Percentiles rank a stretch among this genome's conserved stretches.
Conservation (phyloP, 2,113 vertebrate species). For the Centropristis striata region DNA sequence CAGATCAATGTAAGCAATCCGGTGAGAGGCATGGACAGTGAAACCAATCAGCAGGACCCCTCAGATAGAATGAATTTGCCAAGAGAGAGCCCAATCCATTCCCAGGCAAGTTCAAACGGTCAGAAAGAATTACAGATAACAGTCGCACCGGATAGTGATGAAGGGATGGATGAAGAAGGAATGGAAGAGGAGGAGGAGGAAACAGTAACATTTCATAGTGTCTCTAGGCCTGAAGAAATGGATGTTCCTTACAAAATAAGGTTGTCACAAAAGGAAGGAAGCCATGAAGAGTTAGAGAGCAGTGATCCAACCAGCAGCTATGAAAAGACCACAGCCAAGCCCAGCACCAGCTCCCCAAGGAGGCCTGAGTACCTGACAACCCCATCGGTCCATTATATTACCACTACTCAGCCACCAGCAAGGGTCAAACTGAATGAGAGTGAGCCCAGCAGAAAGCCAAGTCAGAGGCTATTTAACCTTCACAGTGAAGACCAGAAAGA, state of each 20-base stretch:
- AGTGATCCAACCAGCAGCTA: constrained; percentile 28
- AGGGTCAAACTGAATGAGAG: constrained; percentile 60
- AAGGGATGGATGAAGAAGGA: constrained; percentile 14
- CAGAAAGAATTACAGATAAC: constrained; percentile 4
- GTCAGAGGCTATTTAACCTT: constrained; percentile 58
- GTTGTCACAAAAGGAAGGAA: constrained; percentile 34
- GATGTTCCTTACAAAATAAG: constrained; percentile 33
- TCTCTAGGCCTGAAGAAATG: constrained; percentile 19
- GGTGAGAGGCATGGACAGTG: constrained; percentile 14
- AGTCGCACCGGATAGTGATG: background rate
- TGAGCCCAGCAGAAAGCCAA: constrained; percentile 69
- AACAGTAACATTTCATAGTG: constrained; percentile 35
- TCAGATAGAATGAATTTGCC: constrained; percentile 12
- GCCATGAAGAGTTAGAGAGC: constrained; percentile 7
- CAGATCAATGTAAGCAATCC: background rate
- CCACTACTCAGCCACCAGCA: constrained; percentile 71
- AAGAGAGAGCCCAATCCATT: background rate
- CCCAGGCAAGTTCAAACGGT: constrained; percentile 14
- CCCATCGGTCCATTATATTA: constrained; percentile 68
- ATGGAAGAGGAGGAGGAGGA: constrained; percentile 13
- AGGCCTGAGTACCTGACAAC: constrained; percentile 36
- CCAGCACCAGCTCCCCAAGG: constrained; percentile 15
- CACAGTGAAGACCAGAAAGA: constrained; percentile 65
- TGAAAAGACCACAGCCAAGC: constrained; percentile 11
- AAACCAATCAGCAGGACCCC: constrained; percentile 2